These are phyloP conservation scores for Arion vulgaris DNA, from an alignment of 1,140 invertebrate genomes.

Conservation along the genomic window DNA sequence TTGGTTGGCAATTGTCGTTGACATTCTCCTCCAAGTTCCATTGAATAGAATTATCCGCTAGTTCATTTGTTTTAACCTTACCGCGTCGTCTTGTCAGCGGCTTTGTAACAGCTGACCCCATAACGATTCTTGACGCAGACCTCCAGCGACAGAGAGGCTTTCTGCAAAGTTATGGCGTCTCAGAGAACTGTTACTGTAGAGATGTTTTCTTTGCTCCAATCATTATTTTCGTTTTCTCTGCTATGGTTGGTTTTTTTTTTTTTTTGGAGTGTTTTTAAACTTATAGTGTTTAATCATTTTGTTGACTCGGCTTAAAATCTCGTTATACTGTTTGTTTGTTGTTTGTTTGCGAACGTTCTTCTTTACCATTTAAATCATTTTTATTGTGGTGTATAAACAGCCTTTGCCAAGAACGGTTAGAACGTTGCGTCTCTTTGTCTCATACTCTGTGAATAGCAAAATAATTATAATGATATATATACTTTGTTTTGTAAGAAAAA, in stretches of 20 bases:
- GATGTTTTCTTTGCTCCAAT: not conserved
- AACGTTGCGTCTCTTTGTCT: not conserved
- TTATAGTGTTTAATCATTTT: no score
- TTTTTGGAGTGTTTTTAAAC: no score
- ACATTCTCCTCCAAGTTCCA: conserved; percentile 15
- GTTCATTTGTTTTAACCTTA: not conserved
- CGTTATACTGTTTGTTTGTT: no score
- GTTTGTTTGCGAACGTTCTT: no score
- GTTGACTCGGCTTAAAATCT: no score
- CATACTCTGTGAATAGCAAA: not conserved
- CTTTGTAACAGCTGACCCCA: conserved; percentile 34
- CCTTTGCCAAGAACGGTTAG: no score
- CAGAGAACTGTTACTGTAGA: not conserved
- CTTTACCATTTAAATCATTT: no score
- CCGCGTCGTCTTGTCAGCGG: conserved; percentile 23
- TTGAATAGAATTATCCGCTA: not conserved
- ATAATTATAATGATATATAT: no score
- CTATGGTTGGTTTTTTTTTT: no score
- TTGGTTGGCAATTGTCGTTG: not conserved
- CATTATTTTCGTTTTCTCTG: not conserved
- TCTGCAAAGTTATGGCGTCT: not conserved
- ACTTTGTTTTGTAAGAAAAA: no score
- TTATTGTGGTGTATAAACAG: no score
- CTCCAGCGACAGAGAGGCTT: conserved; percentile 23
- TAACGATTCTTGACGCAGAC: not conserved